These are phyloP conservation scores for Erynnis tages DNA, from an alignment of 2,888 invertebrate genomes.

Conservation along the genomic window DNA sequence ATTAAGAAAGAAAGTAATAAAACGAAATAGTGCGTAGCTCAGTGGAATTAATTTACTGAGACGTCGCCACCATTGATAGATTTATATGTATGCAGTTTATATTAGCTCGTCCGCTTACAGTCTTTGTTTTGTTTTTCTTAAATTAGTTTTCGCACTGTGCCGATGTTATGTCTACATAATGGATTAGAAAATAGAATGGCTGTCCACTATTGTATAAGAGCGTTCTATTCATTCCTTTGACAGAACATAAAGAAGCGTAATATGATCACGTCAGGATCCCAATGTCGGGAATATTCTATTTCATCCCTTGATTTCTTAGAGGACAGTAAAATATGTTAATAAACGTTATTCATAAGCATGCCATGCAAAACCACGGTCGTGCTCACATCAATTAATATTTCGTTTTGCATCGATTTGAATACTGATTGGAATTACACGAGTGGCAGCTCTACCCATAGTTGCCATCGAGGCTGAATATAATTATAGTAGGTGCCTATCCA, in stretches of 20 bases:
- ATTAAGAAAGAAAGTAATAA: slow-evolving; percentile 61
- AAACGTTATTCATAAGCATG: slow-evolving; percentile 33
- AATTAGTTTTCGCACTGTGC: slow-evolving; percentile 12
- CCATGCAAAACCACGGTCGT: slow-evolving; percentile 39
- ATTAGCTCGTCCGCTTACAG: slow-evolving; percentile 11
- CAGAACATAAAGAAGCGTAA: slow-evolving; percentile 1
- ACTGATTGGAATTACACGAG: slow-evolving; percentile 66
- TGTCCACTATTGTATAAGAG: background rate
- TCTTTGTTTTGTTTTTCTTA: slow-evolving; percentile 18
- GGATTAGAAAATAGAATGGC: slow-evolving; percentile 15
- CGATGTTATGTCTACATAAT: slow-evolving; percentile 7
- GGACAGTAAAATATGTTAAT: slow-evolving; percentile 29
- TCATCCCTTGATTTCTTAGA: slow-evolving; percentile 14
- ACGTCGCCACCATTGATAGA: slow-evolving; percentile 40
- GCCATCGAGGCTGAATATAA: slow-evolving; percentile 13
- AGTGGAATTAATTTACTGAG: slow-evolving; percentile 51
- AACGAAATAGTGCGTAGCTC: slow-evolving; percentile 53
- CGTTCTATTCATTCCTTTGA: background rate
- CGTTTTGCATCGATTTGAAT: slow-evolving; percentile 74
- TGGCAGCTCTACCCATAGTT: slow-evolving; percentile 17
- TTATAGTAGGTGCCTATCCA: too few relatives aligned
- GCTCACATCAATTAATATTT: slow-evolving; percentile 69
- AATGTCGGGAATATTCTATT: slow-evolving; percentile 3
- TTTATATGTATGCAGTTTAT: slow-evolving; percentile 28
- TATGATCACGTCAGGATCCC: background rate